phyloP scores from a whole-genome alignment of 2,888 invertebrate species.

The Melikaiella ostensackeni region DNA sequence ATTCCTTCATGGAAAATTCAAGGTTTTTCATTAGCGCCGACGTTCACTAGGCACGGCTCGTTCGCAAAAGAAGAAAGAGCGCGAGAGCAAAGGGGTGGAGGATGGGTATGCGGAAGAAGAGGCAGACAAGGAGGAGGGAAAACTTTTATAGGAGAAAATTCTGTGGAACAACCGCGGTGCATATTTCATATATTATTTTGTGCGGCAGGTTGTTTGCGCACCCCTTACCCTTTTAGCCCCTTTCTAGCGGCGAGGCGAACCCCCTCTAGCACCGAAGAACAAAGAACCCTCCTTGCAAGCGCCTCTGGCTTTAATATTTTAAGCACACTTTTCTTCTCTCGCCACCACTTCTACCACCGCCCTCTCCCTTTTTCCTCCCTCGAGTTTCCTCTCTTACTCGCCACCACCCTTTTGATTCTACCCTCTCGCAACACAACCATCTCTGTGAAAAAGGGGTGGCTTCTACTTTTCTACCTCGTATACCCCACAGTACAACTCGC shows the following conservation, averaged over 20 bases:
- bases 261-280: slow-evolving; percentile 68
- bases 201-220: slow-evolving; percentile 74
- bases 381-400: slow-evolving; percentile 35
- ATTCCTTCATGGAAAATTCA: slow-evolving; percentile 76
- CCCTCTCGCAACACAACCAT: slow-evolving; percentile 42
- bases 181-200: slow-evolving; percentile 77
- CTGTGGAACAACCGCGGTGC: slow-evolving; percentile 70
- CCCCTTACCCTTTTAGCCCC: slow-evolving; percentile 58
- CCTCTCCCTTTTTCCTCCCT: slow-evolving; percentile 42
- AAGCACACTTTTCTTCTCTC: slow-evolving; percentile 75
- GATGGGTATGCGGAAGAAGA: slow-evolving; percentile 46
- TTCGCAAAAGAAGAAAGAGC: slow-evolving; percentile 52
- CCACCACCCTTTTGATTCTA: slow-evolving; percentile 50
- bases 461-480: slow-evolving; percentile 9
- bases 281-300: slow-evolving; percentile 72
- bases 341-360: slow-evolving; percentile 46
- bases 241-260: slow-evolving; percentile 46
- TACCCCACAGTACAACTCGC: slow-evolving; percentile 20
- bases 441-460: slow-evolving; percentile 42
- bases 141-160: slow-evolving; percentile 66
- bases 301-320: slow-evolving; percentile 77
- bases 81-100: slow-evolving; percentile 35
- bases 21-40: slow-evolving; percentile 75
- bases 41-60: slow-evolving; percentile 45
- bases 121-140: slow-evolving; percentile 50